Base-by-base conservation (phyloP, 1,140 invertebrate species). In the Maconellicoccus hirsutus region DNA sequence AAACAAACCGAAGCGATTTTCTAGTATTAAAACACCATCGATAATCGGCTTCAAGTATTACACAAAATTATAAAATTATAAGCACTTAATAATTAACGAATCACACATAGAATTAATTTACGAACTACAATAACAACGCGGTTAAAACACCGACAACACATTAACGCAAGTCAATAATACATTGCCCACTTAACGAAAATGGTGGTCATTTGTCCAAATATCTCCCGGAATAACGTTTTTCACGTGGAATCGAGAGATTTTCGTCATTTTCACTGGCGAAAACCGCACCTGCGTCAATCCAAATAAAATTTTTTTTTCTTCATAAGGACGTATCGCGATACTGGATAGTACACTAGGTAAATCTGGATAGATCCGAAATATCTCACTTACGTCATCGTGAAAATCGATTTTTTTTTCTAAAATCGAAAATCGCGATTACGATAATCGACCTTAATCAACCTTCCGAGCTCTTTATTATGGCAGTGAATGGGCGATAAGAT, bases 181-280 rank as follows among this genome's bases (percentile, higher is more conserved):
- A 66, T 66, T 66, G 61, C 61, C 61, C 61, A 66, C 61, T 66
- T 66, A 66, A 66, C 61, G 61, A 66, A 66, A 66, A 66, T 66
- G 61, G 61, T 66, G 61, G 61, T 66, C 61, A 66, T 66, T 66
- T 66, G 25, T 66, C 61, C 22, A 66, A 66, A 66, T 23, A 8
- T 66, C 61, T 66, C 61, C 25, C 25, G 6, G 19, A 66, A 66
- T 19, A 66, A 66, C 61, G 61, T 26, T 26, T 19, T 23, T 16
- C 10, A 26, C 61, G 61, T 23, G 21, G 25, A 66, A 10, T 22
- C 25, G 10, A 16, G 61, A 66, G 61, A 66, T 66, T 66, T 66
- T 25, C 4, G 14, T 25, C 25, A 19, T 52, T 52, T 52, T 52
- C 42, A 19, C n/a, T 52, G 42, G 42, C 42, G 3, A 52, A 52